These are phyloP conservation scores for Apogon talboti DNA, from an alignment of 2,797 vertebrate species.

Conservation along the genomic window DNA sequence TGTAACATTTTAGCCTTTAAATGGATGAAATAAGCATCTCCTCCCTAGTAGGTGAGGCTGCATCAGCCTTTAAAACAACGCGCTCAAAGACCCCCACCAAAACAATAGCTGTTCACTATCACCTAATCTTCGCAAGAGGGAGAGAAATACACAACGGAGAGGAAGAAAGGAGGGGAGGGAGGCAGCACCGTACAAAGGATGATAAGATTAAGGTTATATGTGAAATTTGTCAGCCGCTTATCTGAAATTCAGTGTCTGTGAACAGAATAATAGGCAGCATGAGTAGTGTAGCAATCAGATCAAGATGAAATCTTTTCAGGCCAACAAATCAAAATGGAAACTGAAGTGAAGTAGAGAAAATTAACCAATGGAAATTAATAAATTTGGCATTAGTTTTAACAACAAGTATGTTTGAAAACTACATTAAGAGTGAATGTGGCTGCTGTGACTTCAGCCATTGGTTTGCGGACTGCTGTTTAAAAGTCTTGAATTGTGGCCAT, in stretches of 20 bases:
- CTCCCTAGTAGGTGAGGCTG: conserved; percentile 76
- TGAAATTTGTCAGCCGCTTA: conserved; percentile 84
- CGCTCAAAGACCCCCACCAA: conserved; percentile 73
- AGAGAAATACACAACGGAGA: conserved; percentile 45
- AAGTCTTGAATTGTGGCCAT: too few relatives aligned
- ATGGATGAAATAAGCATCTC: conserved; percentile 80
- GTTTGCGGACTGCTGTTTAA: too few relatives aligned
- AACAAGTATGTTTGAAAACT: neutral
- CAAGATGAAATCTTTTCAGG: conserved; percentile 74
- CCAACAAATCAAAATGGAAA: conserved; percentile 70
- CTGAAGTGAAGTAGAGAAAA: conserved; percentile 46
- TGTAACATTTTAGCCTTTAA: conserved; percentile 85
- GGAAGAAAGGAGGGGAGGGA: conserved; percentile 49
- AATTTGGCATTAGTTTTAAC: conserved; percentile 9
- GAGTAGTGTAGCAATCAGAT: conserved; percentile 63
- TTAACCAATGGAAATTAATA: conserved; percentile 20
- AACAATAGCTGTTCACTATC: conserved; percentile 82
- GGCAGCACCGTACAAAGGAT: conserved; percentile 67
- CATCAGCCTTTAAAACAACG: conserved; percentile 75
- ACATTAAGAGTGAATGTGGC: conserved; percentile 3
- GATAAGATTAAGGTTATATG: conserved; percentile 81
- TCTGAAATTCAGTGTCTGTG: conserved; percentile 79
- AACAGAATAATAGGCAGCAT: conserved; percentile 71
- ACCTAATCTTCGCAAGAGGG: conserved; percentile 63
- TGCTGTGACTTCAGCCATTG: neutral